These are phyloP conservation scores for Panorpa germanica DNA, from an alignment of 2,888 invertebrate species.

Conservation along the genomic window DNA sequence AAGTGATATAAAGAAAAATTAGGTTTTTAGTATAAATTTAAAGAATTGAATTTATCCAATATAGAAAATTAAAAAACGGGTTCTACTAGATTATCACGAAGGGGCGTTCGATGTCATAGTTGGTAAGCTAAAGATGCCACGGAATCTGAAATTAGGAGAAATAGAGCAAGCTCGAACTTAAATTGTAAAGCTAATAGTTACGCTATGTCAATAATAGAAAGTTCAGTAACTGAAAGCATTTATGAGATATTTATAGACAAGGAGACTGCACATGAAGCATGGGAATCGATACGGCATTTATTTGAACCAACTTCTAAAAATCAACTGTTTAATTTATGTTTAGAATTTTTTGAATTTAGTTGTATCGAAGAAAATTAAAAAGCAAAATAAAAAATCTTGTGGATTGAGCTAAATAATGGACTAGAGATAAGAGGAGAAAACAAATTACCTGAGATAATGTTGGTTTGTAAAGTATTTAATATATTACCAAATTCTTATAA, in stretches of 20 bases:
- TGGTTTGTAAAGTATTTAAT: slow-evolving; percentile 15
- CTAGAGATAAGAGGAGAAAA: slow-evolving; percentile 14
- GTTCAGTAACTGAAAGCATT: slow-evolving; percentile 16
- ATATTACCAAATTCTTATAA: slow-evolving; percentile 13
- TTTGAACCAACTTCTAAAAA: slow-evolving; percentile 18
- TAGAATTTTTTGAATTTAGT: slow-evolving; percentile 17
- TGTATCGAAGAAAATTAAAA: slow-evolving; percentile 16
- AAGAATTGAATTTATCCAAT: no score
- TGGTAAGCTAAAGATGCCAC: no score
- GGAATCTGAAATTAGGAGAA: no score
- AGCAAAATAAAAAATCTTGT: slow-evolving; percentile 15
- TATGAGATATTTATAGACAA: slow-evolving; percentile 19
- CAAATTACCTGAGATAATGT: slow-evolving; percentile 14
- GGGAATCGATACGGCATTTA: slow-evolving; percentile 15
- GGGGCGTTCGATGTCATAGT: no score
- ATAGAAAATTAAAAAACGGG: no score
- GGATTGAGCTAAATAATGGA: slow-evolving; percentile 15
- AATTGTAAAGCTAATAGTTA: slow-evolving; percentile 19
- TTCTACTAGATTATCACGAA: no score
- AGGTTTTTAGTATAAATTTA: no score
- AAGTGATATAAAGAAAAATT: no score
- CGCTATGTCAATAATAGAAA: slow-evolving; percentile 18
- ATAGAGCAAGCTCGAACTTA: no score
- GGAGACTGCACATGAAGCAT: slow-evolving; percentile 16
- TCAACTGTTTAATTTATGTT: slow-evolving; percentile 18